Conservation (phyloP, 2,797 vertebrate genomes). For the Spheniscus humboldti region DNA sequence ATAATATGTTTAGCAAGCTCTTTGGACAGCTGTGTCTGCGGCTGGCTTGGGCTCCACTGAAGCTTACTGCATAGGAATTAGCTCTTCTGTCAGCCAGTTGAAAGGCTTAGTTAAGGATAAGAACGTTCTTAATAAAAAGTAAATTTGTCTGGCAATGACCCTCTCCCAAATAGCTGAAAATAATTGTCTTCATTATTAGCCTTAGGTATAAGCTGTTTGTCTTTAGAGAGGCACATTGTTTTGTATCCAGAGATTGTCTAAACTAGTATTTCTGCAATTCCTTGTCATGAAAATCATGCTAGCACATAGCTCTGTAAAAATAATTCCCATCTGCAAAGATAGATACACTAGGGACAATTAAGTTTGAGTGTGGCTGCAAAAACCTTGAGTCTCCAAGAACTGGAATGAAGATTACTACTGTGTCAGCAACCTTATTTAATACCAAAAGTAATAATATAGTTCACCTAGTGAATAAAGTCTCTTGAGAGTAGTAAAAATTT, state of each 20-base stretch:
- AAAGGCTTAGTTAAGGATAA: background rate
- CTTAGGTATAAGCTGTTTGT: background rate
- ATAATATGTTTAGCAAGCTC: background rate
- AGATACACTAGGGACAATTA: background rate
- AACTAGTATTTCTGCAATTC: background rate
- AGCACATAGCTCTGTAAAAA: background rate
- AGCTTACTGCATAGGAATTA: background rate
- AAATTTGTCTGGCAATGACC: background rate
- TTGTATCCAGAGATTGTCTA: background rate
- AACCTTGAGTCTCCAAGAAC: background rate
- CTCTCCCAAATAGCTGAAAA: background rate
- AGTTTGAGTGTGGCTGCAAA: background rate
- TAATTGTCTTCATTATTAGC: background rate
- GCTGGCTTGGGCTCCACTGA: background rate
- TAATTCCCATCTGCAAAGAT: background rate
- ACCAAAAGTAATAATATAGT: background rate
- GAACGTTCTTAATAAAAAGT: background rate
- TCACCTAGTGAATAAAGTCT: background rate
- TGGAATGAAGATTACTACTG: background rate
- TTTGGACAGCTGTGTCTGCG: background rate
- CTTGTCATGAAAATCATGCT: background rate
- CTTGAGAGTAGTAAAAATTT: background rate
- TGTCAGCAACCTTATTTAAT: slow-evolving; percentile 48
- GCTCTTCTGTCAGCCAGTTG: background rate
- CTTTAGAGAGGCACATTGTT: background rate